These are phyloP conservation scores for Danio aesculapii DNA, from an alignment of 2,797 vertebrate species.

Conservation along the genomic window DNA sequence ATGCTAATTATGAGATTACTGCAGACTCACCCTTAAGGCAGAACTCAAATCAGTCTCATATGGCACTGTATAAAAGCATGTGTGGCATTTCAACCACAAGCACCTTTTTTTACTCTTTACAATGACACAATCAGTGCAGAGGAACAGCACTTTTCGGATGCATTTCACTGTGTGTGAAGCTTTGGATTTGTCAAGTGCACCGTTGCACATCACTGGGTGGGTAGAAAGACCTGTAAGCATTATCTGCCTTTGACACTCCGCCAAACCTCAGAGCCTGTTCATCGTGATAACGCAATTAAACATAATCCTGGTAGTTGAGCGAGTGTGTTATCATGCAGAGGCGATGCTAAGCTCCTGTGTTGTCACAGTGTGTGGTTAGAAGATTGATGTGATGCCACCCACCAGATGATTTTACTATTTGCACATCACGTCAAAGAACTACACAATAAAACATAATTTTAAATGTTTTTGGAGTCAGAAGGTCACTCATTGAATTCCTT, in stretches of 20 bases:
- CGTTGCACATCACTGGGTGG: conserved; percentile 71
- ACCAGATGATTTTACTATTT: conserved; percentile 40
- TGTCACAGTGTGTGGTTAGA: conserved; percentile 75
- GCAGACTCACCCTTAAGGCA: conserved; percentile 58
- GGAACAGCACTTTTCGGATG: conserved; percentile 55
- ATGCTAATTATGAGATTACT: conserved; percentile 67
- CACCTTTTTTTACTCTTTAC: conserved; percentile 41
- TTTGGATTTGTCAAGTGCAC: conserved; percentile 72
- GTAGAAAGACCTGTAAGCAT: conserved; percentile 74
- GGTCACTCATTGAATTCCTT: no score
- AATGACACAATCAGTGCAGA: conserved; percentile 52
- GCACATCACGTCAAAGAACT: not conserved
- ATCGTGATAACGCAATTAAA: conserved; percentile 78
- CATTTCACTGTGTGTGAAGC: conserved; percentile 56
- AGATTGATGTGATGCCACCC: conserved; percentile 60
- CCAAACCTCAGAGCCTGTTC: conserved; percentile 74
- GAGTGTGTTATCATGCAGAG: conserved; percentile 61
- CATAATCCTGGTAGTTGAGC: conserved; percentile 70
- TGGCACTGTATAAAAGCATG: conserved; percentile 38
- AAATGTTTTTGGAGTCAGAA: conserved; percentile 19
- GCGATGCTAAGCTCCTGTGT: conserved; percentile 65
- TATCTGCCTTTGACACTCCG: conserved; percentile 70
- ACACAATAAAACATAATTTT: not conserved
- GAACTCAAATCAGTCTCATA: conserved; percentile 42
- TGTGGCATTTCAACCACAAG: conserved; percentile 56